Conservation (phyloP, 2,113 vertebrate species). For the Camelus dromedarius region DNA sequence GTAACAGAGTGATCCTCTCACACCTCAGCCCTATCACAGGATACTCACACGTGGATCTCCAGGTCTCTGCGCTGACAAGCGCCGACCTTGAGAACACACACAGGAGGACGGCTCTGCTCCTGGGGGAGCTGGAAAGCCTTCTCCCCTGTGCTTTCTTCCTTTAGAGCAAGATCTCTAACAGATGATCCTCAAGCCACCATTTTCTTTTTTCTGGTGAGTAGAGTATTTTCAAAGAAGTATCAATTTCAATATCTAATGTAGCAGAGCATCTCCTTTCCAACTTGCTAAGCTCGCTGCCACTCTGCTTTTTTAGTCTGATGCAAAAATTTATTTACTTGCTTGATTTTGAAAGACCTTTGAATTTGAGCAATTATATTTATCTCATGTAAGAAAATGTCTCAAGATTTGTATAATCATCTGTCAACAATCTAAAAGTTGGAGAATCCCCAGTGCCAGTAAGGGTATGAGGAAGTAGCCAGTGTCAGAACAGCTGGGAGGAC, state of each 20-base stretch:
- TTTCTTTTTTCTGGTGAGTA: not conserved
- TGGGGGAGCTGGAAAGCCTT: not conserved
- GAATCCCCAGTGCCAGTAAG: not conserved
- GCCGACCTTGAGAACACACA: not conserved
- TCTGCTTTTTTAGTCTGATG: not conserved
- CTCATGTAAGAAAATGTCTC: not conserved
- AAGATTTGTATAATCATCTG: not conserved
- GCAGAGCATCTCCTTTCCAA: not conserved
- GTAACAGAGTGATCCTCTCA: not conserved
- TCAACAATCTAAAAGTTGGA: not conserved
- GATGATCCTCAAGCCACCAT: not conserved
- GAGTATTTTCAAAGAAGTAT: not conserved
- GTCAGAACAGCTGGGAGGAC: not conserved
- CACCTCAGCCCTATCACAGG: not conserved
- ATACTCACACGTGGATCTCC: not conserved
- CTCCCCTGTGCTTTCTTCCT: not conserved
- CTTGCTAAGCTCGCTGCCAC: not conserved
- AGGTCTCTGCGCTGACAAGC: not conserved
- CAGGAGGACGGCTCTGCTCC: not conserved
- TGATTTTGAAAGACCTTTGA: not conserved
- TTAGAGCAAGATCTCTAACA: not conserved
- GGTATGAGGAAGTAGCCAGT: not conserved
- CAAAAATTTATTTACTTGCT: not conserved
- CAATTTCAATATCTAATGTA: not conserved
- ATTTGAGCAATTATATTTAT: not conserved